Base-by-base conservation (phyloP, 2,113 vertebrate species). In the Epinephelus moara region DNA sequence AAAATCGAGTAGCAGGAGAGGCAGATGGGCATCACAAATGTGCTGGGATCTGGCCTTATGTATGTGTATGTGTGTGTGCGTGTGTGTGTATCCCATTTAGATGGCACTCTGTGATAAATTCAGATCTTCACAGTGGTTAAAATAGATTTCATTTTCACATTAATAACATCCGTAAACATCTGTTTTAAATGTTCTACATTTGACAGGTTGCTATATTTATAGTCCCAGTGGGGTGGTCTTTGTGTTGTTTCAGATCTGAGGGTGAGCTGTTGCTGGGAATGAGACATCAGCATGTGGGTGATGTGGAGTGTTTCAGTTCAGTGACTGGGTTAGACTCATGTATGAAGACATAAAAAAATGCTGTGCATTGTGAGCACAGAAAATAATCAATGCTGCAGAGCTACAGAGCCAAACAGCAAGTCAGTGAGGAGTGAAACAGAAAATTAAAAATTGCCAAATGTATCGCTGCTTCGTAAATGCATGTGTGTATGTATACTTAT, bases 241-340 rank as follows among this genome's bases (percentile, higher is more conserved):
- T 63, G 69, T 79, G 55, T 83, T 45, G 52, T 83, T 80, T 70
- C 17, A 80, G 70, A 71, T 49, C 57, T n/a, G 57, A 50, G 50
- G 3, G 70, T 64, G 72, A 69, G 45, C 68, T 59, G 61, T 6
- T 75, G 68, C 70, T 85, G 78, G 55, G 78, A 84, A 80, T 69
- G 56, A 85, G 64, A 73, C 49, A 60, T 25, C 78, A 70, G 59
- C 73, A 85, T 89, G 86, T 76, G 81, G 84, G 13, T 66, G 72
- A 78, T 84, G 72, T 42, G 74, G 30, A 64, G 57, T 50, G 71
- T 81, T 88, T 74, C 70, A 78, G 15, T 76, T 80, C 64, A 82
- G 66, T 70, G 82, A 71, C 76, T 82, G 67, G 62, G 47, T 81
- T 57, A 47, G 78, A 66, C 57, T 69, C 57, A 42, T 53, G 69